A percentile compares a stretch with the other conserved stretches of the same genome.
phyloP scores from a whole-genome alignment of 2,797 vertebrate species.

The Aselliscus stoliczkanus region DNA sequence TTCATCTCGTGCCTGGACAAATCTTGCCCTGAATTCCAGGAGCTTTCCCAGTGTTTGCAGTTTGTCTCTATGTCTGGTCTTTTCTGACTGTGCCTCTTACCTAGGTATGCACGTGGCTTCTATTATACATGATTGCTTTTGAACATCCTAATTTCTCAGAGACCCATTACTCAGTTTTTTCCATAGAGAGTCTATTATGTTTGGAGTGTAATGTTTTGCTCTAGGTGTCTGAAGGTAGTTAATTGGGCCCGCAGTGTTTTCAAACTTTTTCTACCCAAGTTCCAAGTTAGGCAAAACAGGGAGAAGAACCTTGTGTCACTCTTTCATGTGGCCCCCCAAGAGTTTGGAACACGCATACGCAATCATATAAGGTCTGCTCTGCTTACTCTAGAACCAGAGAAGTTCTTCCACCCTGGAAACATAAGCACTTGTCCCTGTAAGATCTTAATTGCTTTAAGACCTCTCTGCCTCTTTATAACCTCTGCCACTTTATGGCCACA shows the following conservation, averaged over 20 bases:
- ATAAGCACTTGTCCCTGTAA: not conserved
- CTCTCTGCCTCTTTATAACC: not conserved
- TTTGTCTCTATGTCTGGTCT: not conserved
- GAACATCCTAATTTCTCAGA: not conserved
- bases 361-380: not conserved
- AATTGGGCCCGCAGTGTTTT: not conserved
- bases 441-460: not conserved
- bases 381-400: not conserved
- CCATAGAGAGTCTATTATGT: not conserved
- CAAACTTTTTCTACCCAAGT: not conserved
- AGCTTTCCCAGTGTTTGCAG: not conserved
- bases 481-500: not conserved
- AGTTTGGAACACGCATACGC: not conserved
- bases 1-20: not conserved
- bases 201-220: not conserved
- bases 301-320: not conserved
- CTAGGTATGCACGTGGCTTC: not conserved
- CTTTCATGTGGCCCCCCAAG: not conserved
- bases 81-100: not conserved
- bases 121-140: not conserved
- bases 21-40: not conserved
- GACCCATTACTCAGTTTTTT: not conserved
- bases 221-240: not conserved
- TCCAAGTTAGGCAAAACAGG: not conserved
- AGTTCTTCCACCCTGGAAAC: not conserved